phyloP scores from a whole-genome alignment of 2,888 invertebrate genomes.

The Arrhopalites spinosus region DNA sequence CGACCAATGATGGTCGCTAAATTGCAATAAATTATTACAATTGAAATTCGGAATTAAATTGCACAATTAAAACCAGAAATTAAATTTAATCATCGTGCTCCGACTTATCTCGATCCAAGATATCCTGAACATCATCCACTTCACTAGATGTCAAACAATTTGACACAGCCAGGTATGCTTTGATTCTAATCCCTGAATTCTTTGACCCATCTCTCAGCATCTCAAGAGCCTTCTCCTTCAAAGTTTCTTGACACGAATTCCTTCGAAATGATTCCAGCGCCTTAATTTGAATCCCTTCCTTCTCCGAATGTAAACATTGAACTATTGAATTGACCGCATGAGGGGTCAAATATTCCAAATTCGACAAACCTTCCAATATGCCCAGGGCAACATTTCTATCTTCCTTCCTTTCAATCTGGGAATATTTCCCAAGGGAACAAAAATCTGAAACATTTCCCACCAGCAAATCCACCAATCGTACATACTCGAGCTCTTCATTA shows the following conservation, averaged over 20 bases:
- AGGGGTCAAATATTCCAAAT: constrained; percentile 69
- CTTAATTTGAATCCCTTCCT: constrained; percentile 74
- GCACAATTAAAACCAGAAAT: too few relatives aligned
- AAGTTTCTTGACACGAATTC: constrained; percentile 67
- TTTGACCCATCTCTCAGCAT: constrained; percentile 73
- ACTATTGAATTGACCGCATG: constrained; percentile 64
- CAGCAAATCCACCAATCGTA: constrained; percentile 43
- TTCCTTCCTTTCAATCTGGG: too few relatives aligned
- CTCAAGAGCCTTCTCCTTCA: constrained; percentile 65
- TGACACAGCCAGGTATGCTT: constrained; percentile 77
- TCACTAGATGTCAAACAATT: constrained; percentile 75
- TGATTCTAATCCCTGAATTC: constrained; percentile 86
- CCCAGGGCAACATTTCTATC: constrained; percentile 65
- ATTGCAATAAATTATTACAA: too few relatives aligned
- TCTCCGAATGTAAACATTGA: constrained; percentile 67
- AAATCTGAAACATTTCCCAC: constrained; percentile 18
- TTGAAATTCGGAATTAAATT: too few relatives aligned
- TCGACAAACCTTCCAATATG: constrained; percentile 80
- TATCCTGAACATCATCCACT: constrained; percentile 71
- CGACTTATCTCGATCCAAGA: constrained; percentile 75
- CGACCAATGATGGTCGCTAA: too few relatives aligned
- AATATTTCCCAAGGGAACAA: constrained; percentile 22
- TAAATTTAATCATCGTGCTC: constrained; percentile 71
- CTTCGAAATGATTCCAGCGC: constrained; percentile 78
- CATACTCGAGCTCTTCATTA: constrained; percentile 54